These are phyloP conservation scores for Grammomys dolichurus DNA, from an alignment of 2,113 vertebrate genomes.

Conservation along the genomic window DNA sequence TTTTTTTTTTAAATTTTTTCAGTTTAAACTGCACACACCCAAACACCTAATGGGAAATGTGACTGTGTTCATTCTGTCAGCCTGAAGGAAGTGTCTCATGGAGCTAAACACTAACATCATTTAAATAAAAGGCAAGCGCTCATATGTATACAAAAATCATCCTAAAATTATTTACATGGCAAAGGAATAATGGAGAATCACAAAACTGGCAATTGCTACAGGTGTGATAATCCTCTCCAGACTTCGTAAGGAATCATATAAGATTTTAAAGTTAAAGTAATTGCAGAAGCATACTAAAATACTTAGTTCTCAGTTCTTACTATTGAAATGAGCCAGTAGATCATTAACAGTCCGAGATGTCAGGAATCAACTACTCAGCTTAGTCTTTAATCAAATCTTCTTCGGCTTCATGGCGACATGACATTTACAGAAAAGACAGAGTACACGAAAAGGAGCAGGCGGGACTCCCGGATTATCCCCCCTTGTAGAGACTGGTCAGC, in stretches of 20 bases:
- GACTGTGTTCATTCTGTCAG: slow-evolving; percentile 86
- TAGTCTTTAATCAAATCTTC: slow-evolving; percentile 85
- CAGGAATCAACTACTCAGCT: slow-evolving; percentile 87
- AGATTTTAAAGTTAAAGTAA: slow-evolving; percentile 86
- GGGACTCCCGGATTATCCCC: slow-evolving; percentile 88
- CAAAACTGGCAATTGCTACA: slow-evolving; percentile 85
- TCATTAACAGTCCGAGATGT: slow-evolving; percentile 86
- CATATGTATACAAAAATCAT: slow-evolving; percentile 86
- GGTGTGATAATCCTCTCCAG: slow-evolving; percentile 81
- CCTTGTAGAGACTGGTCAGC: slow-evolving; percentile 95
- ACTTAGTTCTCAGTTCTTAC: slow-evolving; percentile 84
- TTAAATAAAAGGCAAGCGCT: slow-evolving; percentile 87
- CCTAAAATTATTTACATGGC: slow-evolving; percentile 89
- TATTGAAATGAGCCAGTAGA: slow-evolving; percentile 86
- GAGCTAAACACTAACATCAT: slow-evolving; percentile 85
- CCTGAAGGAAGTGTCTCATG: slow-evolving; percentile 84
- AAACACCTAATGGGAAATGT: slow-evolving; percentile 83
- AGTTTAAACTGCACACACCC: slow-evolving; percentile 85
- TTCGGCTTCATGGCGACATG: slow-evolving; percentile 84
- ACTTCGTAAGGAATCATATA: slow-evolving; percentile 85
- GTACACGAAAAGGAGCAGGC: neutral
- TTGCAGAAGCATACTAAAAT: slow-evolving; percentile 80
- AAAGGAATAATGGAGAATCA: slow-evolving; percentile 83
- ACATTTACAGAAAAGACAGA: slow-evolving; percentile 84
- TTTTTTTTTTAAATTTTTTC: slow-evolving; percentile 73